phyloP scores from a whole-genome alignment of 2,113 vertebrate genomes.

The Tetrao urogallus region DNA sequence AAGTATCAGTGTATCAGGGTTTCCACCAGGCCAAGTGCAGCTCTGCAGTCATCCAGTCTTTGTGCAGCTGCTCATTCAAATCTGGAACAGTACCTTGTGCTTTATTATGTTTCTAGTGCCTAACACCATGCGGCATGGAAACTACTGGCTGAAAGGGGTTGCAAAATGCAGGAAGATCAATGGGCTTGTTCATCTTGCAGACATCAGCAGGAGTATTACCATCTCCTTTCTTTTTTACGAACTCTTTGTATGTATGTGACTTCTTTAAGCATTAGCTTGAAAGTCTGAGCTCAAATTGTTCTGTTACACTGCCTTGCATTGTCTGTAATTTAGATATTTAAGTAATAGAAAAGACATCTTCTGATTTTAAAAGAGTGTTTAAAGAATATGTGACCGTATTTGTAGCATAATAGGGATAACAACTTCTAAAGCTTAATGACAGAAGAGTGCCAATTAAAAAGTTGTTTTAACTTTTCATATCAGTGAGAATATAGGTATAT shows the following conservation, averaged over 20 bases:
- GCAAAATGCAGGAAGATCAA: background rate
- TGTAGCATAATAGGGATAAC: background rate
- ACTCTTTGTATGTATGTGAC: background rate
- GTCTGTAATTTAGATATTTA: background rate
- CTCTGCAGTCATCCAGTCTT: no score
- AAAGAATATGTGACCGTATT: background rate
- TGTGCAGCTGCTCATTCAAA: background rate
- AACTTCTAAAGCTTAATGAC: background rate
- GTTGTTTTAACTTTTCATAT: background rate
- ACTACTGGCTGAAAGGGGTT: background rate
- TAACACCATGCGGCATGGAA: background rate
- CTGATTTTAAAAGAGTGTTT: background rate
- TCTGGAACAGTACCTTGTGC: background rate
- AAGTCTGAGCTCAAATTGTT: background rate
- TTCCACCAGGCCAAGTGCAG: background rate
- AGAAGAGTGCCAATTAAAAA: background rate
- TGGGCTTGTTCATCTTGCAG: rapidly evolving
- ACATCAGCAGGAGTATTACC: background rate
- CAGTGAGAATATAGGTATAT: background rate
- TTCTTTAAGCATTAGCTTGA: background rate
- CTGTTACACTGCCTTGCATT: background rate
- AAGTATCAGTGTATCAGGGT: background rate
- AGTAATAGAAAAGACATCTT: background rate
- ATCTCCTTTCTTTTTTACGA: background rate
- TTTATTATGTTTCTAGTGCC: background rate